Evolutionary conservation across 2,113 vertebrate genomes (phyloP), one percentile per base, ranked within the genome.

Genomic region (Cryptotis parvus): DNA sequence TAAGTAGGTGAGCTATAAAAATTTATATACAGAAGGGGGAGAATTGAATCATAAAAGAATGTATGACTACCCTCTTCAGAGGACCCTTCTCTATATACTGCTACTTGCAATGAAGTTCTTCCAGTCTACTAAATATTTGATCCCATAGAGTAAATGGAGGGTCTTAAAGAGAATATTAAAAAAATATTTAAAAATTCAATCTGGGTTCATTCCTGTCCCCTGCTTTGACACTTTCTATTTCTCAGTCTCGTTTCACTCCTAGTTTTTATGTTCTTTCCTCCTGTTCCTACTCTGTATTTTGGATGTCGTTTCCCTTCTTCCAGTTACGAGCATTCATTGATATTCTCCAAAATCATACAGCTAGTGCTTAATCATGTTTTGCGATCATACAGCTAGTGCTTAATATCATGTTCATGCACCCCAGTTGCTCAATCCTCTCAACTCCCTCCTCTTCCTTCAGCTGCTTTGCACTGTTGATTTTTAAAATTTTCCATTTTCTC

Each of bases 1-100:
- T 65, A 39, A 90, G 20, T 35, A 73, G 39, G 45, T 55, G 84
- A 85, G 26, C n/a, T 90, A 43, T 92, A 66, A 91, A 72, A 81
- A 52, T 35, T 82, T 41, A 76, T 61, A n/a, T 49, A 75, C 74
- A 88, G 74, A 45, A 84, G n/a, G 45, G 31, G 75, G 37, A 45
- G 33, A 89, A 79, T 20, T 63, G 91, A 83, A 86, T 22, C 37
- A 22, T 58, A 69, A 33, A 65, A 11, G 55, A 35, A 26, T 6
- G 22, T n/a, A 58, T 69, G n/a, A 43, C 0, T 33, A 10, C 79
- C 1, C 4, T 69, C 31, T 31, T 81, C 55, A 89, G 83, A 89
- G 27, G 18, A 58, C 78, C 26, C 22, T 8, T 75, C 2, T 70
- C 0, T 4, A 2, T 26, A 11, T 10, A 14, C 16, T 78, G 0